Conservation (phyloP, 2,888 invertebrate genomes). For the Polyploca ridens region DNA sequence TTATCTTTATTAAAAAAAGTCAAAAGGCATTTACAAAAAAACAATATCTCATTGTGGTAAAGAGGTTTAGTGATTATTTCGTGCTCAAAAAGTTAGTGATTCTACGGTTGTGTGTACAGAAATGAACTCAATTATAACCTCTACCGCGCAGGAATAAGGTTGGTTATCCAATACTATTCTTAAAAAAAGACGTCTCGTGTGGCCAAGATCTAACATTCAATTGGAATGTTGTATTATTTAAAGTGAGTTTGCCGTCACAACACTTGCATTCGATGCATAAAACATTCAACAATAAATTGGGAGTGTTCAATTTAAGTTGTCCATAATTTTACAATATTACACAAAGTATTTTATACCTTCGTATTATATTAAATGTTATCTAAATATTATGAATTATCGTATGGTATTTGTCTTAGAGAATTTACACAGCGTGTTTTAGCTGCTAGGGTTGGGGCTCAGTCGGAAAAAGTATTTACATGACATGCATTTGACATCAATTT, state of each 20-base stretch:
- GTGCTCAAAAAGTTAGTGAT: not conserved
- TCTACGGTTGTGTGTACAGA: not conserved
- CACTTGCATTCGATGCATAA: not conserved
- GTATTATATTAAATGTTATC: conserved; percentile 30
- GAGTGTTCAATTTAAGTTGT: conserved; percentile 42
- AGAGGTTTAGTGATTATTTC: not conserved
- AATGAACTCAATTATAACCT: not conserved
- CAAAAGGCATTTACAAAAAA: not conserved
- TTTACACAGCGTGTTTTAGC: conserved; percentile 24
- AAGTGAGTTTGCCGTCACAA: not conserved
- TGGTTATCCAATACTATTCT: conserved; percentile 12
- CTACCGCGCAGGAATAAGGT: not conserved
- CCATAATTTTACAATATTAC: conserved; percentile 30
- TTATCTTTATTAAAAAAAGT: not conserved
- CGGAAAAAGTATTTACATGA: conserved; percentile 24
- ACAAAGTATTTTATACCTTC: conserved; percentile 45
- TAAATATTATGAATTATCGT: conserved; percentile 3
- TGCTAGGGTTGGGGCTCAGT: conserved; percentile 34
- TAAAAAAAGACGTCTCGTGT: not conserved
- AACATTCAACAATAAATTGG: conserved; percentile 29
- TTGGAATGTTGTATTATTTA: conserved; percentile 28
- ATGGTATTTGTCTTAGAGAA: conserved; percentile 23
- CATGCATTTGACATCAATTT: not conserved
- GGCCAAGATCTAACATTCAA: not conserved
- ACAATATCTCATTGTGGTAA: not conserved